Percentiles rank a stretch among this genome's conserved stretches.
These are phyloP conservation scores for Ctenomys sociabilis DNA, from an alignment of 2,113 vertebrate species.

Conservation along the genomic window DNA sequence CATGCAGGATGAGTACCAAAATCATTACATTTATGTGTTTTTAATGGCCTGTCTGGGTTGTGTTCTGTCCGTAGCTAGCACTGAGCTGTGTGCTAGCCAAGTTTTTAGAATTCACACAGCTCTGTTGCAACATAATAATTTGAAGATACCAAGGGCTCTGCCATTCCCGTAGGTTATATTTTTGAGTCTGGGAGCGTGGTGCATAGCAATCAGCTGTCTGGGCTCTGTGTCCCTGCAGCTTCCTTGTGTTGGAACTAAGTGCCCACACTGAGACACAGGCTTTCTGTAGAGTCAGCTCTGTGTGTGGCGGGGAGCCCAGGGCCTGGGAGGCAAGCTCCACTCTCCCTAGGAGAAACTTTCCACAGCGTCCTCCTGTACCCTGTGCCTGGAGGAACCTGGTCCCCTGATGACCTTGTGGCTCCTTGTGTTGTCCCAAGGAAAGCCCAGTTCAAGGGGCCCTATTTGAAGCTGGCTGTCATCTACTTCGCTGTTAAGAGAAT, in stretches of 20 bases:
- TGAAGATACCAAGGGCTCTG: background rate
- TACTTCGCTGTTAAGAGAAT: background rate
- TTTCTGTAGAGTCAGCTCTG: background rate
- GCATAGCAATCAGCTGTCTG: background rate
- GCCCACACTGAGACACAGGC: fast-evolving
- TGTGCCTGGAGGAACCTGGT: background rate
- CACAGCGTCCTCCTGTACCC: too few species aligned
- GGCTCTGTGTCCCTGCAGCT: too few species aligned
- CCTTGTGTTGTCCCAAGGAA: background rate
- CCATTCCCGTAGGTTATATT: background rate
- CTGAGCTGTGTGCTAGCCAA: slow-evolving; percentile 19
- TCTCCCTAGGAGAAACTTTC: background rate
- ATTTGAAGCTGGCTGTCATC: too few species aligned
- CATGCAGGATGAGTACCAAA: slow-evolving; percentile 54
- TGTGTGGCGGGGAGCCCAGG: background rate
- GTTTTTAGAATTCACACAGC: slow-evolving; percentile 19
- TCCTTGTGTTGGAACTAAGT: background rate
- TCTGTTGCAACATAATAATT: background rate
- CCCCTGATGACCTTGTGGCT: fast-evolving
- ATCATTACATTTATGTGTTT: slow-evolving; percentile 56
- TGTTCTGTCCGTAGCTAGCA: slow-evolving; percentile 53
- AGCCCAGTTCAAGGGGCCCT: background rate
- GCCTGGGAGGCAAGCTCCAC: background rate
- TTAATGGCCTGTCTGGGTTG: slow-evolving; percentile 65
- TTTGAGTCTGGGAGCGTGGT: background rate